Evolutionary conservation across 2,797 vertebrate genomes (phyloP).

Genomic region (Sylvilagus floridanus): DNA sequence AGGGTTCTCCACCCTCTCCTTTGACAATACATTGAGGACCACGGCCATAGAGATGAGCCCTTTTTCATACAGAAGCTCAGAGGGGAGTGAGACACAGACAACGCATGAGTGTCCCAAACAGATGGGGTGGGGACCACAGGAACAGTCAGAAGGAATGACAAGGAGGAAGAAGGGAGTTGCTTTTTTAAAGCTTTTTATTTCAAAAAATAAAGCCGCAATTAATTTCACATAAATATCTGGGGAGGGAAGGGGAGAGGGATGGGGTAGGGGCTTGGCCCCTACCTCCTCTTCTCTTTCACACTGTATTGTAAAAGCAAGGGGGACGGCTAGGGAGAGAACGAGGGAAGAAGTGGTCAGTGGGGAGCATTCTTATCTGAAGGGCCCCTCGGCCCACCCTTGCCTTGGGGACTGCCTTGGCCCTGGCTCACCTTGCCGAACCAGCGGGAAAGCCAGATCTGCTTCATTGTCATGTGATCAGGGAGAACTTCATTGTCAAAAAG

Average conservation of each 20-base stretch:
- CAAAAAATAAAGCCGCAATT: slow-evolving; percentile 87
- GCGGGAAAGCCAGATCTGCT: slow-evolving; percentile 96
- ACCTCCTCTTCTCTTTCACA: slow-evolving; percentile 95
- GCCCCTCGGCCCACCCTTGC: background rate
- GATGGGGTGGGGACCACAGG: too few species aligned
- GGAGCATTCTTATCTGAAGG: background rate
- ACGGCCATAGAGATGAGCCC: background rate
- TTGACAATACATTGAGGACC: background rate
- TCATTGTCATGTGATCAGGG: slow-evolving; percentile 99
- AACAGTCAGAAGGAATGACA: background rate
- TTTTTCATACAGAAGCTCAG: slow-evolving; percentile 1
- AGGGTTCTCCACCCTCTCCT: slow-evolving; percentile 6
- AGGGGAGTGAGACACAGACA: slow-evolving; percentile 26
- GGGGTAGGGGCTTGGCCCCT: slow-evolving; percentile 78
- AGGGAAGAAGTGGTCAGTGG: slow-evolving; percentile 1
- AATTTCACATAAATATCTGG: slow-evolving; percentile 85
- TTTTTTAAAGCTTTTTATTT: slow-evolving; percentile 87
- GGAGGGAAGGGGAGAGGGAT: background rate
- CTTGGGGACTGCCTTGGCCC: background rate
- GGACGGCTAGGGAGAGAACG: slow-evolving; percentile 89
- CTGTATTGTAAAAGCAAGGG: slow-evolving; percentile 97
- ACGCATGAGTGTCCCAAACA: background rate
- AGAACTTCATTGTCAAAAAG: slow-evolving; percentile 95
- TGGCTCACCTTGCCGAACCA: slow-evolving; percentile 97
- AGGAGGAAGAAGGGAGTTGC: background rate